These are phyloP conservation scores for Tylochromis polylepis DNA, from an alignment of 2,113 vertebrate genomes.

Conservation along the genomic window DNA sequence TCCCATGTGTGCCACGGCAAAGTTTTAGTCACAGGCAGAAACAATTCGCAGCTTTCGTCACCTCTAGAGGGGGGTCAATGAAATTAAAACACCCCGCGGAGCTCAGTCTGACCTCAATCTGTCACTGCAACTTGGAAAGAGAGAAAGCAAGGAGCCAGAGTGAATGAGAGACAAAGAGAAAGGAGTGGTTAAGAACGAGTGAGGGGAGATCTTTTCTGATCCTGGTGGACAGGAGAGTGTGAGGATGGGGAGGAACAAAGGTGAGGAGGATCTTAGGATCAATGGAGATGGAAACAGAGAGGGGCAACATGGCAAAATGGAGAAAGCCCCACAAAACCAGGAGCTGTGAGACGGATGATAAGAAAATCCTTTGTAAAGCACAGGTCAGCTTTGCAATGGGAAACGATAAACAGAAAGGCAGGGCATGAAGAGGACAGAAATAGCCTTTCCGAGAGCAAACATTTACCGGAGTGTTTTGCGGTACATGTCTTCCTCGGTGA, in stretches of 20 bases:
- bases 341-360: slow-evolving; percentile 3
- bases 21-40: slow-evolving; percentile 50
- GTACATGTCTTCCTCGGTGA: slow-evolving; percentile 84
- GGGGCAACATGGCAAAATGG: not conserved
- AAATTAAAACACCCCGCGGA: slow-evolving; percentile 68
- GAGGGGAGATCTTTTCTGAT: slow-evolving; percentile 20
- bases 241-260: not conserved
- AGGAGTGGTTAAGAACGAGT: not conserved
- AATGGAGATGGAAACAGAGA: not conserved
- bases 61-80: slow-evolving; percentile 66
- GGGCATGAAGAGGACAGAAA: slow-evolving; percentile 9
- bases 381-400: not conserved
- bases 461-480: slow-evolving; percentile 84
- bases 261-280: slow-evolving; percentile 8
- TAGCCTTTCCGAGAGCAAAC: not conserved
- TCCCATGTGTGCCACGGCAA: slow-evolving; percentile 9
- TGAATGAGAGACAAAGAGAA: not conserved
- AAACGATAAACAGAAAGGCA: not conserved
- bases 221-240: not conserved
- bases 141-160: slow-evolving; percentile 6
- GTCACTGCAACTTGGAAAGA: slow-evolving; percentile 53
- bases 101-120: slow-evolving; percentile 70
- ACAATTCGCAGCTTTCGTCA: slow-evolving; percentile 62
- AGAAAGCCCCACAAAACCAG: not conserved
- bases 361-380: slow-evolving; percentile 26